Evolutionary conservation across 2,888 invertebrate species (phyloP), one percentile per base, ranked within the genome.

Genomic region (Netelia virgata): DNA sequence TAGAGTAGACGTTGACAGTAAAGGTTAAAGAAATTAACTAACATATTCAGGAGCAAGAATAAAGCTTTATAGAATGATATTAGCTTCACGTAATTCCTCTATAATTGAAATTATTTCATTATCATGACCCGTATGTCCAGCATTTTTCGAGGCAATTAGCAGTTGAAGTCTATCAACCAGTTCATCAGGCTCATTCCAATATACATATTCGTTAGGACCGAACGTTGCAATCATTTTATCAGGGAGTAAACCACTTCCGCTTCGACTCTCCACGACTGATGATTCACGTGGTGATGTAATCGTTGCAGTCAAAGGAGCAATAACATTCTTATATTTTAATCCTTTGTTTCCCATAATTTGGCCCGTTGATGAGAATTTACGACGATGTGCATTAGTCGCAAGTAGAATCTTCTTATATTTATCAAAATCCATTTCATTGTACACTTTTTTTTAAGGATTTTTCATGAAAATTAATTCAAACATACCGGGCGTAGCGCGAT

Each of bases 171-270:
- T n/a, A n/a, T n/a, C n/a, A n/a, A n/a, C n/a, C n/a, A n/a, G n/a
- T n/a, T n/a, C n/a, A n/a, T n/a, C n/a, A n/a, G n/a, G n/a, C n/a
- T 74, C 23, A 61, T 74, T 23, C 74, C 74, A 75, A 28, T 28
- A 74, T 8, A 64, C 64, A 36, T 74, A 74, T 5, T 74, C 18
- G 2, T 36, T 53, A 14, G 53, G n/a, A 6, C 3, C 6, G 10
- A 3, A 11, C 11, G 10, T 50, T 5, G 10, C 1, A 50, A 3
- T 50, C 50, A 50, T 5, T 50, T 50, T 50, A 50, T 47, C 14
- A 47, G 47, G 47, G 1, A 47, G 14, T 14, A 47, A 47, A 47
- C 47, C 43, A 64, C 16, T 43, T 43, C 43, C 64, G 43, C 16
- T 28, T 63, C 5, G 10, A 8, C 6, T 18, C 1, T 41, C 10